A percentile compares a stretch with the other conserved stretches of the same genome.
Conservation (phyloP, 2,888 invertebrate genomes). For the Sepioteuthis lessoniana region DNA sequence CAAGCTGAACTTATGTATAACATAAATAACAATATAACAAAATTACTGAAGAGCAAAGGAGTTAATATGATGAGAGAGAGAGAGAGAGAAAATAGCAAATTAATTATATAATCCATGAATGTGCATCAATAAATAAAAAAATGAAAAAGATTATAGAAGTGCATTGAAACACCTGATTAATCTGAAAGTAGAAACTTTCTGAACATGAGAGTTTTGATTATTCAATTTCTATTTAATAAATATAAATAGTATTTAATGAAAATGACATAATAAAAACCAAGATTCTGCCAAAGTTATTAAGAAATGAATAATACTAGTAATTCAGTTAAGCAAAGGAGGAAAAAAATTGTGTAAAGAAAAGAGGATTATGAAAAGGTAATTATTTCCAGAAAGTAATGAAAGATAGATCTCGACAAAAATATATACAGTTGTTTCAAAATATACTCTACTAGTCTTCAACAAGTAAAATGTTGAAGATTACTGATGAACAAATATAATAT, state of each 20-base stretch:
- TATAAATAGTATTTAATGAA: too few species aligned
- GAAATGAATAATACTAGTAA: neutral
- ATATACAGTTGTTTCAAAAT: too few species aligned
- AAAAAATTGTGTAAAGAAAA: too few species aligned
- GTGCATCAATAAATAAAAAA: neutral
- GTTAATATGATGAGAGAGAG: too few species aligned
- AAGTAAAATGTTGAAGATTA: too few species aligned
- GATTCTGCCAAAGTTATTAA: neutral
- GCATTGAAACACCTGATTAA: neutral
- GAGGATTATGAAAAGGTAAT: neutral
- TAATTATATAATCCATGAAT: neutral
- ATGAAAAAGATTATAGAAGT: neutral
- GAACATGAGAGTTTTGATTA: neutral
- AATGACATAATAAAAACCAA: neutral
- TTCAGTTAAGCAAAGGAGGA: neutral
- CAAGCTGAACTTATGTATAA: neutral
- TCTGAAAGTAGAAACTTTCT: neutral
- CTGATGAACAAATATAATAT: too few species aligned
- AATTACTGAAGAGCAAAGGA: neutral
- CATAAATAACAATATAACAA: neutral
- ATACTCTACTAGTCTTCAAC: too few species aligned
- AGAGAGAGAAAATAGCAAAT: neutral
- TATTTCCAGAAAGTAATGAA: neutral
- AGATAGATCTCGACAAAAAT: too few species aligned
- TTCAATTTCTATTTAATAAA: neutral